phyloP scores from a whole-genome alignment of 2,797 vertebrate genomes.

The Sebastes taczanowskii region DNA sequence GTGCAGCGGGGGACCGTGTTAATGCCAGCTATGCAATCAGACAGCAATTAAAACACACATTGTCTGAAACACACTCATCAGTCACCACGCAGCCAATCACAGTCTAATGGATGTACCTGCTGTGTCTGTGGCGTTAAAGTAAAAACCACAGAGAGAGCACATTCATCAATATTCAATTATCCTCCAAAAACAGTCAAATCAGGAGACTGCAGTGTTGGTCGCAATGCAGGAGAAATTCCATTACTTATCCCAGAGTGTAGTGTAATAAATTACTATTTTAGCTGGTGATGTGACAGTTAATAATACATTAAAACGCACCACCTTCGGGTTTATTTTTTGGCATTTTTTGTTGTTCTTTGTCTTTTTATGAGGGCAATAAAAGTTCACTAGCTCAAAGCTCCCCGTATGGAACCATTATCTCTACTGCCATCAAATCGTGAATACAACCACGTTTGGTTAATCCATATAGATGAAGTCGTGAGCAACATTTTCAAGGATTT shows the following conservation, averaged over 20 bases:
- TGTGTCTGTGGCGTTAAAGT: constrained; percentile 27
- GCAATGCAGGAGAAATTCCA: background rate
- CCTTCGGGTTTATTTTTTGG: background rate
- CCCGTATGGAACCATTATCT: background rate
- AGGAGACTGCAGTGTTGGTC: background rate
- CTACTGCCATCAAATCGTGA: background rate
- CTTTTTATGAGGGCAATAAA: background rate
- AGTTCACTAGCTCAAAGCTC: background rate
- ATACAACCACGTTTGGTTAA: background rate
- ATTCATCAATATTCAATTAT: constrained; percentile 69
- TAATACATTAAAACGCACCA: background rate
- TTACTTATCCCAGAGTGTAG: background rate
- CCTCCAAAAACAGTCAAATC: constrained; percentile 9
- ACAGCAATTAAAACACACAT: constrained; percentile 61
- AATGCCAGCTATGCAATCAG: constrained; percentile 60
- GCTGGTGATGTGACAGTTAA: background rate
- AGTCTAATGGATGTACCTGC: constrained; percentile 51
- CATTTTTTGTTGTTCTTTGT: background rate
- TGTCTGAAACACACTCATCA: constrained; percentile 50
- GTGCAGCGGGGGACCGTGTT: constrained; percentile 35
- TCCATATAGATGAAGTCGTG: background rate
- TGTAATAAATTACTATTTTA: background rate
- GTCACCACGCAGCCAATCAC: constrained; percentile 42
- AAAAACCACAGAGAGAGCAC: constrained; percentile 20
- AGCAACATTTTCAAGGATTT: background rate